Base-by-base conservation (phyloP, 2,888 invertebrate genomes). In the Xanthia togata region DNA sequence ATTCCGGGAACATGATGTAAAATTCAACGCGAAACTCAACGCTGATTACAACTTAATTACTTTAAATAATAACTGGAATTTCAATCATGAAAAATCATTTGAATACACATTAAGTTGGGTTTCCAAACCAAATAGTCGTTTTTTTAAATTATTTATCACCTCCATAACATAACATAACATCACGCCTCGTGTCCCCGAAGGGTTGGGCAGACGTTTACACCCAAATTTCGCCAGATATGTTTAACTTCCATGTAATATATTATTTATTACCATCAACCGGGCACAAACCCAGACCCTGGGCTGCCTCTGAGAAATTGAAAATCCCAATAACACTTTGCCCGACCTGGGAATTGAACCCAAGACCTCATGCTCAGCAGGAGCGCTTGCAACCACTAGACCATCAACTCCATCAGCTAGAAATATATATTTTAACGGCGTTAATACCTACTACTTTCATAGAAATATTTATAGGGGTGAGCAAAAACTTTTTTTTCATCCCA, bases 21-120 rank as follows among this genome's bases (percentile, higher is more conserved):
- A 17, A 79, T 60, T 55, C 14, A 71, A 35, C 17, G 53, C 38
- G 57, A 50, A 23, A 60, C n/a, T 60, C 53, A 57, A 41, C 68
- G 41, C 50, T 68, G 64, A 79, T 69, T 69, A 71, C 64, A 76
- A 74, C 41, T 65, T 72, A 71, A 79, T 73, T n/a, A 70, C 53
- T 71, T 80, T 4, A 23, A 38, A 70, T 72, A 76, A 23, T 47
- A 63, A 31, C 67, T 35, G 41, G 38, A 79, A 72, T 44, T 70
- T 65, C 50, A 67, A 76, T 63, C 35, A 76, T n/a, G 44, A 73
- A 63, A 14, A 4, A 59, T 44, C 47, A 50, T 6, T 57, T 17
- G 17, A 35, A 78, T 44, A n/a, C 38, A n/a, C 63, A 38, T 31
- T 81, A 26, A 41, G 3, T 63, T 59, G 17, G 26, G 23, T 71